These are phyloP conservation scores for Apodemia duryi DNA, from an alignment of 2,888 invertebrate species.

Conservation along the genomic window DNA sequence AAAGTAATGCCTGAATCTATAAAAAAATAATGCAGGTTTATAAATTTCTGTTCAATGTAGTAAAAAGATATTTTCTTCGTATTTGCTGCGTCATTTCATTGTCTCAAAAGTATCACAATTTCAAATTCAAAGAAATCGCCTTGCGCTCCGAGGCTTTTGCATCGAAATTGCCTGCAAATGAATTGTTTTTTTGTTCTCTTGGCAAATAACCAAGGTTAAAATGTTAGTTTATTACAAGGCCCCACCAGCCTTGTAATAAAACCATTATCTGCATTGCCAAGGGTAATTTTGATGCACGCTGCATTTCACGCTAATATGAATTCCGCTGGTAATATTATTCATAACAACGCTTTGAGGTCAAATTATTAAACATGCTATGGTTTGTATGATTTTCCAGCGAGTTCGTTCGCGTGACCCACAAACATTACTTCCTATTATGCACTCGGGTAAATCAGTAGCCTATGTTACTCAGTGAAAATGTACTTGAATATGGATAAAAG, in stretches of 20 bases:
- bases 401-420: too few species aligned
- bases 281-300: constrained; percentile 1
- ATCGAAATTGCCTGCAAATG: not conserved
- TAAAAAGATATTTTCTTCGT: not conserved
- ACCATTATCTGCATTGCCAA: constrained; percentile 13
- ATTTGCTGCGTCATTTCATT: not conserved
- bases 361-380: not conserved
- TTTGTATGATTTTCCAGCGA: not conserved
- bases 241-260: constrained; percentile 2
- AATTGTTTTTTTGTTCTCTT: not conserved
- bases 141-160: not conserved
- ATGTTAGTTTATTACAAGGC: constrained; percentile 6
- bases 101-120: not conserved
- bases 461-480: too few species aligned
- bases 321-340: constrained; percentile 7
- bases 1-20: too few species aligned
- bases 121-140: not conserved
- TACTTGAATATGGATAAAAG: too few species aligned
- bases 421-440: too few species aligned
- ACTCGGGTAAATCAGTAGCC: too few species aligned
- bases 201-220: constrained; percentile 8
- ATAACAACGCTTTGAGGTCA: constrained; percentile 2
- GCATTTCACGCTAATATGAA: constrained; percentile 1
- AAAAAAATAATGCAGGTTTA: too few species aligned
- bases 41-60: too few species aligned